phyloP scores from a whole-genome alignment of 1,140 invertebrate genomes.

The Brachionus manjavacas region DNA sequence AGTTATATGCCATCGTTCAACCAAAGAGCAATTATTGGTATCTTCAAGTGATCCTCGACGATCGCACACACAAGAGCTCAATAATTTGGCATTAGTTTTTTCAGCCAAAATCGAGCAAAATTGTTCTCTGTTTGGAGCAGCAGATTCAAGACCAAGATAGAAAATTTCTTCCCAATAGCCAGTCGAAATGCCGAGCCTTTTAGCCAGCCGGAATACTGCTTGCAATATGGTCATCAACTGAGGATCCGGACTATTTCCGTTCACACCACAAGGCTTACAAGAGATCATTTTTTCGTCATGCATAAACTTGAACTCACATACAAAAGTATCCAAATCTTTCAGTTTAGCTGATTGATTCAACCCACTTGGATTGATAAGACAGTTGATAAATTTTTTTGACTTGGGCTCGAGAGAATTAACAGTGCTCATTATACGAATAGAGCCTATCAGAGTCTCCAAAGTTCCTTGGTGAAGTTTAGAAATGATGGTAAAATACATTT shows the following conservation, averaged over 20 bases:
- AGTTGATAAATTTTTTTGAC: slow-evolving; percentile 6
- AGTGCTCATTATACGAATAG: neutral
- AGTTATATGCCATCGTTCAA: slow-evolving; percentile 17
- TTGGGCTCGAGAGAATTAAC: neutral
- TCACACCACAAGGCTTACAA: slow-evolving; percentile 37
- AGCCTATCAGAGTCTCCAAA: neutral
- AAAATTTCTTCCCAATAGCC: slow-evolving; percentile 41
- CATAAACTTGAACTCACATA: slow-evolving; percentile 33
- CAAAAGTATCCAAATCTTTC: neutral
- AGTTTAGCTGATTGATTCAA: neutral
- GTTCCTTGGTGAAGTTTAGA: slow-evolving; percentile 33
- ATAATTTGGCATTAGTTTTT: neutral
- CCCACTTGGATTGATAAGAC: neutral
- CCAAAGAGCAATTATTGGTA: neutral
- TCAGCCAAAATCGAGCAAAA: slow-evolving; percentile 3
- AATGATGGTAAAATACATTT: slow-evolving; percentile 30
- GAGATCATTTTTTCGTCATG: slow-evolving; percentile 31
- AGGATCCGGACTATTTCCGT: neutral
- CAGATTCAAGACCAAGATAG: neutral
- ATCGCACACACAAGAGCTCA: slow-evolving; percentile 35
- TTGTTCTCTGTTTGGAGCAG: slow-evolving; percentile 27
- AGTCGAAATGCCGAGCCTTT: slow-evolving; percentile 3
- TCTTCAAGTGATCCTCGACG: slow-evolving; percentile 2
- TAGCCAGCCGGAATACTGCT: neutral
- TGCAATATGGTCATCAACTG: neutral